phyloP scores from a whole-genome alignment of 1,140 invertebrate genomes.

The Coenobita brevimanus region DNA sequence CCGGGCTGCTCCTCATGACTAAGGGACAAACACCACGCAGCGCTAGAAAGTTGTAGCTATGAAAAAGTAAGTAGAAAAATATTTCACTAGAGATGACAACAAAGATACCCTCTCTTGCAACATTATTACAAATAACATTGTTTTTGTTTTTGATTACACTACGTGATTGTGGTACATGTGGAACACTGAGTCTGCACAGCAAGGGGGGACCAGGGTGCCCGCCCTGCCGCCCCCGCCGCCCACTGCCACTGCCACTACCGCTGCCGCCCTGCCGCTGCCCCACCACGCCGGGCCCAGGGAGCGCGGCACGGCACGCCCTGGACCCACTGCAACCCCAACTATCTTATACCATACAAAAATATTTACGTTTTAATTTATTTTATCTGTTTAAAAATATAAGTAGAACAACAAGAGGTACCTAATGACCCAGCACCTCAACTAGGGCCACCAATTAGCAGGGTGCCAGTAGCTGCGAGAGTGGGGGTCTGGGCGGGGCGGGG shows the following conservation, averaged over 20 bases:
- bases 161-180: constrained; percentile 59
- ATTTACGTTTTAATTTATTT: constrained; percentile 7
- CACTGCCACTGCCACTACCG: neutral
- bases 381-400: neutral
- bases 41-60: constrained; percentile 64
- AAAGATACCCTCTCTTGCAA: constrained; percentile 61
- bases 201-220: constrained; percentile 29
- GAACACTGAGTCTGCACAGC: constrained; percentile 63
- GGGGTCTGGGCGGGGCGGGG: too few relatives aligned
- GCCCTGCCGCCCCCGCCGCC: neutral
- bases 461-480: too few relatives aligned
- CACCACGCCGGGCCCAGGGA: too few relatives aligned
- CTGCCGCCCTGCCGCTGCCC: constrained; percentile 12
- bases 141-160: constrained; percentile 58
- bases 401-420: too few relatives aligned
- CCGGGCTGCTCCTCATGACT: constrained; percentile 16
- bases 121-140: constrained; percentile 65
- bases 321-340: too few relatives aligned
- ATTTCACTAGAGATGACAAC: constrained; percentile 66
- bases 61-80: constrained; percentile 67
- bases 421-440: too few relatives aligned
- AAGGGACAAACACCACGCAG: constrained; percentile 46
- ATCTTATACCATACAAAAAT: neutral
- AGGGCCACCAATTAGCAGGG: too few relatives aligned
- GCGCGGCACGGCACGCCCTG: too few relatives aligned